Percentiles rank a stretch among this genome's conserved stretches.
These are phyloP conservation scores for Python bivittatus DNA, from an alignment of 2,113 vertebrate genomes.

Conservation along the genomic window DNA sequence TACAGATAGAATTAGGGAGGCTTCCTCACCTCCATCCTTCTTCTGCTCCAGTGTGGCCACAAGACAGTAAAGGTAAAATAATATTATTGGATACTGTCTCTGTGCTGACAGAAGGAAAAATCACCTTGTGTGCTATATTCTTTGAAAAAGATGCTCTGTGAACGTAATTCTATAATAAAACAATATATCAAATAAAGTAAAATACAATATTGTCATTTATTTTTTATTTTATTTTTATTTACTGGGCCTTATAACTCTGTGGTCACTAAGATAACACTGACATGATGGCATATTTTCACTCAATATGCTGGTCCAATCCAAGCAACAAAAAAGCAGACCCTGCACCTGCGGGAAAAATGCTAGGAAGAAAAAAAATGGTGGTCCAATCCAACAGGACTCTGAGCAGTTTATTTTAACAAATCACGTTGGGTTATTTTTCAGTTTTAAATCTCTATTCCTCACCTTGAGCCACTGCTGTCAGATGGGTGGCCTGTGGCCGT, in stretches of 20 bases:
- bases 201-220: too few relatives aligned
- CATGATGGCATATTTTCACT: too few relatives aligned
- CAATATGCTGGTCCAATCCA: too few relatives aligned
- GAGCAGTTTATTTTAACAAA: too few relatives aligned
- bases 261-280: too few relatives aligned
- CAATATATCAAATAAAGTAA: not conserved
- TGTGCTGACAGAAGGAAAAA: not conserved
- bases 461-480: not conserved
- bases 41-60: not conserved
- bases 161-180: not conserved
- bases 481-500: not conserved
- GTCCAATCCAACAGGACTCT: too few relatives aligned
- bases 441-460: not conserved
- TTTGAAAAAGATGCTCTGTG: not conserved
- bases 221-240: too few relatives aligned
- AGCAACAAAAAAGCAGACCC: too few relatives aligned
- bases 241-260: too few relatives aligned
- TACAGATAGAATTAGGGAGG: not conserved
- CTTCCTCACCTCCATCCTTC: not conserved
- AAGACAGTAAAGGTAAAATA: not conserved
- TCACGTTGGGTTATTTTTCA: not conserved
- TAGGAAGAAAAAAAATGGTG: too few relatives aligned
- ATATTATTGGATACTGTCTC: not conserved
- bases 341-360: too few relatives aligned
- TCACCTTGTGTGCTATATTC: not conserved